A percentile compares a stretch with the other conserved stretches of the same genome.
phyloP scores from a whole-genome alignment of 2,797 vertebrate genomes.

The Sebastes trivittatus region DNA sequence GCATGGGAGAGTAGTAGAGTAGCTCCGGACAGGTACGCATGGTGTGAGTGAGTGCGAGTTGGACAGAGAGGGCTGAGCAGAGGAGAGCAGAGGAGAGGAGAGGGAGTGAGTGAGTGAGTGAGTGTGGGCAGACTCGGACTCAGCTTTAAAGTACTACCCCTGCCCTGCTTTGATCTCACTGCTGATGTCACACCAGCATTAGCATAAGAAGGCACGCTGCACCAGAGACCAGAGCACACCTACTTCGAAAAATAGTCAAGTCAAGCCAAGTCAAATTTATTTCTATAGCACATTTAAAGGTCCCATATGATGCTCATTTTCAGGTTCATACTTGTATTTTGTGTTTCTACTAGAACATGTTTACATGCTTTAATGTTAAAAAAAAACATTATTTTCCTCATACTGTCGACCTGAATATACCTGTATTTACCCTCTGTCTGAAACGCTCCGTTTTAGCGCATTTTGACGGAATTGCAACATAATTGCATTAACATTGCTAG shows the following conservation, averaged over 20 bases:
- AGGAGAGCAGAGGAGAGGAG: slow-evolving; percentile 1
- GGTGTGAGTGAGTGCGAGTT: slow-evolving; percentile 39
- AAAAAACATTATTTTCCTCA: too few species aligned
- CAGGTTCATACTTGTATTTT: too few species aligned
- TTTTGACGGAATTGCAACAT: too few species aligned
- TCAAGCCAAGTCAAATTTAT: too few species aligned
- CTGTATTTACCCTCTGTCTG: too few species aligned
- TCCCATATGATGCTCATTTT: too few species aligned
- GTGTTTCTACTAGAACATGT: too few species aligned
- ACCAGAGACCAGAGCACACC: slow-evolving; percentile 27
- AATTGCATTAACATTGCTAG: too few species aligned
- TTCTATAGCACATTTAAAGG: too few species aligned
- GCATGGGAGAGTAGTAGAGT: slow-evolving; percentile 33
- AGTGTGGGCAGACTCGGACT: slow-evolving; percentile 52
- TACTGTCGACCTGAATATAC: too few species aligned
- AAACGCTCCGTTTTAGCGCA: too few species aligned
- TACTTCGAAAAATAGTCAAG: not conserved
- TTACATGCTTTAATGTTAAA: too few species aligned
- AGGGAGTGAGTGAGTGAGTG: not conserved
- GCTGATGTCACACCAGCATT: slow-evolving; percentile 91
- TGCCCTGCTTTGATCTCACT: slow-evolving; percentile 86
- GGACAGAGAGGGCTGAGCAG: slow-evolving; percentile 9
- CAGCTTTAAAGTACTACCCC: slow-evolving; percentile 82
- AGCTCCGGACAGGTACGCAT: slow-evolving; percentile 79
- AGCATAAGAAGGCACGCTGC: slow-evolving; percentile 88